Base-by-base conservation (phyloP, 2,888 invertebrate genomes). In the Aporophyla lueneburgensis region DNA sequence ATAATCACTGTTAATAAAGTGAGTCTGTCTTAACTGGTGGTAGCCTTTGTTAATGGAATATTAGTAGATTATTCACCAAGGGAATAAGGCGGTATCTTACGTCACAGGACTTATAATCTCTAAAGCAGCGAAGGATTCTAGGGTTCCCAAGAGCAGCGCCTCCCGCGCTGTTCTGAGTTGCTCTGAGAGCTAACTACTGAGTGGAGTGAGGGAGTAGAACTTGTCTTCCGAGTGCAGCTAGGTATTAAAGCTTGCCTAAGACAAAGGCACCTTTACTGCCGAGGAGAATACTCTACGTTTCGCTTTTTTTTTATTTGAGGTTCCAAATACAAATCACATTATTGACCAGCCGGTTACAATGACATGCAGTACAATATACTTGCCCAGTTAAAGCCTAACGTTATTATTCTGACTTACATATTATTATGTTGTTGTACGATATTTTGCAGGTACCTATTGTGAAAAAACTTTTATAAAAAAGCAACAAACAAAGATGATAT, bases 1-100 rank as follows among this genome's bases (percentile, higher is more conserved):
- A 97, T 97, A 53, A 95, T 97, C 19, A 98, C 98, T 53, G 97
- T 98, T 59, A 97, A 97, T 88, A 98, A 98, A 97, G 98, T 98
- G 92, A 90, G 74, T 27, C 6, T 24, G 16, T 40, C 16, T 12
- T 12, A 5, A 40, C 0, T 3, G 1, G 4, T 6, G 1, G 12
- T 16, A n/a, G 21, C 24, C 3, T 16, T 5, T 54, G 24, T 24
- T 27, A 6, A 7, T 58, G 56, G 7, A 58, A 58, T 51, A 40
- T 24, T 14, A 5, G 10, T 63, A 46, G 63, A 46, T 24, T 46
- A 46, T 46, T 46, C 65, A 46, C 19, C 12, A 12, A 27, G 12
- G 19, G 24, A 7, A 46, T 21, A 27, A 46, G 46, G 12, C 24
- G 46, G 19, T 24, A 19, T 24, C 19, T 24, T 46, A 65, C 24